Conservation (phyloP, 1,140 invertebrate genomes). For the Pteromalus puparum region DNA sequence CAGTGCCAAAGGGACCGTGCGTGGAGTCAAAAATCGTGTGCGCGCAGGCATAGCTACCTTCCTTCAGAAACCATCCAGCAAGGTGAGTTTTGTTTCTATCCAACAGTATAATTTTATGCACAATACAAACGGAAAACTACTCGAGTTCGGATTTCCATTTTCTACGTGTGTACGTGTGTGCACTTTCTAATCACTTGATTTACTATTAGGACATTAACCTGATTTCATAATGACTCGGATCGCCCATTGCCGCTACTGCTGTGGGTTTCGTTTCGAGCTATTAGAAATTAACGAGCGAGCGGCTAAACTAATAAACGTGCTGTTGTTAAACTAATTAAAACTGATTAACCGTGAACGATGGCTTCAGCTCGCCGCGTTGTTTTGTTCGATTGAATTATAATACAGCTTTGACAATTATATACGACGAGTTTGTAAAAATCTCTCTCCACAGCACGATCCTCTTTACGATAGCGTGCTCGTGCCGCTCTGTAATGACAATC, state of each 20-base stretch:
- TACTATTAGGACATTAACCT: constrained; percentile 8
- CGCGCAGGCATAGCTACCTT: constrained; percentile 95
- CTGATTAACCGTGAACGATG: too few relatives aligned
- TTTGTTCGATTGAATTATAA: too few relatives aligned
- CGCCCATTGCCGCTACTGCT: not conserved
- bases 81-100: constrained; percentile 73
- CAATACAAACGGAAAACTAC: not conserved
- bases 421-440: too few relatives aligned
- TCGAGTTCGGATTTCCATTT: constrained; percentile 16
- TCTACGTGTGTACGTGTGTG: not conserved
- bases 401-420: too few relatives aligned
- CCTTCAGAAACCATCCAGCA: constrained; percentile 85
- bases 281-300: not conserved
- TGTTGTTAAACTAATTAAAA: too few relatives aligned
- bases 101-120: too few relatives aligned
- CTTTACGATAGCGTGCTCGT: too few relatives aligned
- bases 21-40: constrained; percentile 95
- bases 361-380: too few relatives aligned
- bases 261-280: not conserved
- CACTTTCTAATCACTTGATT: not conserved
- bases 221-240: not conserved
- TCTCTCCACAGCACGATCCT: too few relatives aligned
- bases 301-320: too few relatives aligned
- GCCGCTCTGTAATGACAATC: too few relatives aligned
- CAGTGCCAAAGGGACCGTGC: constrained; percentile 92